These are phyloP conservation scores for Cataglyphis cursor DNA, from an alignment of 2,888 invertebrate species.

Conservation along the genomic window DNA sequence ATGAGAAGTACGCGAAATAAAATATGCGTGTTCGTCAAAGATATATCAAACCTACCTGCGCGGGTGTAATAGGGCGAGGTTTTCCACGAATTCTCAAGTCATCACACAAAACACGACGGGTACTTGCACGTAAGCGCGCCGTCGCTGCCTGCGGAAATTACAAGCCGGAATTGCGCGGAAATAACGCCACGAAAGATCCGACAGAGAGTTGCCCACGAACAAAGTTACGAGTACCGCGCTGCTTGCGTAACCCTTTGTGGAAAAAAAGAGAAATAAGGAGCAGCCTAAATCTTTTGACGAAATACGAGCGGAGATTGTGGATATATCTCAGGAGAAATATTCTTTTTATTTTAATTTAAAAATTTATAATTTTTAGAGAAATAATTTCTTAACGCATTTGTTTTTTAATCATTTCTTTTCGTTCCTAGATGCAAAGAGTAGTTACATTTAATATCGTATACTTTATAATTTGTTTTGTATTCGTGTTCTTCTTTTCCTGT, in stretches of 20 bases:
- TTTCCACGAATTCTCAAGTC: conserved; percentile 31
- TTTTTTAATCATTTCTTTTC: background rate
- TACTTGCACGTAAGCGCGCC: conserved; percentile 25
- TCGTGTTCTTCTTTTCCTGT: background rate
- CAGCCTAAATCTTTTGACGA: conserved; percentile 8
- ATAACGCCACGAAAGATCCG: conserved; percentile 54
- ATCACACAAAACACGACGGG: conserved; percentile 9
- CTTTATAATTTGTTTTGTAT: conserved; percentile 7
- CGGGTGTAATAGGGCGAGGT: conserved; percentile 11
- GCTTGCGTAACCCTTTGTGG: conserved; percentile 1
- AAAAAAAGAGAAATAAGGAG: background rate
- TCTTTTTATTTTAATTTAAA: background rate
- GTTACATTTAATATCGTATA: background rate
- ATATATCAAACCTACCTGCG: conserved; percentile 1
- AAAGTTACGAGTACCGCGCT: conserved; percentile 17
- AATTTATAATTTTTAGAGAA: background rate
- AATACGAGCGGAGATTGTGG: background rate
- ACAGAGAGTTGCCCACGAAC: conserved; percentile 25
- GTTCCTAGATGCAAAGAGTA: background rate
- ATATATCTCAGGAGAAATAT: background rate
- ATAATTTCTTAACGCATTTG: background rate
- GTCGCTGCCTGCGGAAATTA: conserved; percentile 58
- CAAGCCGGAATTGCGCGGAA: conserved; percentile 53
- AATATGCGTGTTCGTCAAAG: background rate
- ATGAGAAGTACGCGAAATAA: background rate